Evolutionary conservation across 2,888 invertebrate species (phyloP).

Genomic region (Meghimatium bilineatum): DNA sequence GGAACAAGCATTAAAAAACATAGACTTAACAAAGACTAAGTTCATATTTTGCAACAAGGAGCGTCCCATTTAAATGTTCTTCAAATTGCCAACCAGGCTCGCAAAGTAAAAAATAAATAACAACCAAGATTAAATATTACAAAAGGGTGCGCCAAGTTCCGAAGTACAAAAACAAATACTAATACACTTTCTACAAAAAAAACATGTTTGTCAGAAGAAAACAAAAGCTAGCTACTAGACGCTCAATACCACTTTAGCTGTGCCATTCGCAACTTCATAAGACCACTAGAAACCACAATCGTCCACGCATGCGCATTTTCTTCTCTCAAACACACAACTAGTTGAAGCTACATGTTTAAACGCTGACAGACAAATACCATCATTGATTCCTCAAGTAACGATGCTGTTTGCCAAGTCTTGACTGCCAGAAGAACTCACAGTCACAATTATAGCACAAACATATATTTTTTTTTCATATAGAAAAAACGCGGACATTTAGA

Average conservation of each 20-base stretch:
- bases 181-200: too few species aligned
- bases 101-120: neutral
- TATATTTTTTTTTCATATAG: neutral
- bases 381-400: neutral
- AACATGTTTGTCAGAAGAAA: too few species aligned
- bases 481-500: too few species aligned
- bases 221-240: too few species aligned
- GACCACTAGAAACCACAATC: neutral
- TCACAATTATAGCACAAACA: neutral
- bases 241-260: too few species aligned
- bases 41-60: neutral
- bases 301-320: neutral
- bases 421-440: neutral
- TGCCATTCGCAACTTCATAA: neutral
- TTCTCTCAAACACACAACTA: neutral
- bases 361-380: neutral
- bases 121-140: neutral
- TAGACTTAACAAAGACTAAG: too few species aligned
- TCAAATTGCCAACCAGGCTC: too few species aligned
- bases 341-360: neutral
- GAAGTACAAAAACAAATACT: too few species aligned
- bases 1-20: too few species aligned
- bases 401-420: neutral
- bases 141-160: neutral
- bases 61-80: neutral